These are phyloP conservation scores for Corbicula japonica DNA, from an alignment of 2,888 invertebrate genomes.

Conservation along the genomic window DNA sequence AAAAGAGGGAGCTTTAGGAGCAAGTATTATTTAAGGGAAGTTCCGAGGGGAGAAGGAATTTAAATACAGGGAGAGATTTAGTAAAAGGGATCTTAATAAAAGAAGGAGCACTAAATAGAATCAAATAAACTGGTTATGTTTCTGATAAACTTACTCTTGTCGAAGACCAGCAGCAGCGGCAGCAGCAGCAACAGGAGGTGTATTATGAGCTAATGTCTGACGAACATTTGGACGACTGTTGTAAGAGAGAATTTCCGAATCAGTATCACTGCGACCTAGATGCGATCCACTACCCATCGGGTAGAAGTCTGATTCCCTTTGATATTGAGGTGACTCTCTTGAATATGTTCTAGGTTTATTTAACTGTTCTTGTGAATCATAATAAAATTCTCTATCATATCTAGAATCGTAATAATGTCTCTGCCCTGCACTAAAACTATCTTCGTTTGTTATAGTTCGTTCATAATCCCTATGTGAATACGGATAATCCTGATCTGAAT, in stretches of 20 bases:
- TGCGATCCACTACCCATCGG: conserved; percentile 72
- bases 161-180: too few relatives aligned
- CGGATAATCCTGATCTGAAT: conserved; percentile 58
- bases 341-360: conserved; percentile 37
- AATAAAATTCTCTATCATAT: conserved; percentile 48
- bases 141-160: too few relatives aligned
- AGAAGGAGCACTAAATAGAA: too few relatives aligned
- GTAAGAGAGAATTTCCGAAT: conserved; percentile 90
- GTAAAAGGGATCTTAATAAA: too few relatives aligned
- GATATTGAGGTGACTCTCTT: conserved; percentile 45
- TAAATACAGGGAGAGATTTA: too few relatives aligned
- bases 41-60: too few relatives aligned
- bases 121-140: too few relatives aligned
- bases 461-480: conserved; percentile 62
- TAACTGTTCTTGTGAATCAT: conserved; percentile 55
- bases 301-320: conserved; percentile 67
- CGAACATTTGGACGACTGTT: conserved; percentile 92
- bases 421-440: conserved; percentile 45
- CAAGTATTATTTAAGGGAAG: too few relatives aligned
- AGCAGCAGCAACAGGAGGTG: too few relatives aligned
- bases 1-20: too few relatives aligned
- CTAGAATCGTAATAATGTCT: conserved; percentile 36
- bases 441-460: conserved; percentile 59
- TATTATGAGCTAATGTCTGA: conserved; percentile 42
- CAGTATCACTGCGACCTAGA: conserved; percentile 84